Evolutionary conservation across 2,797 vertebrate species (phyloP).

Genomic region (Hypotaenidia okinawae): DNA sequence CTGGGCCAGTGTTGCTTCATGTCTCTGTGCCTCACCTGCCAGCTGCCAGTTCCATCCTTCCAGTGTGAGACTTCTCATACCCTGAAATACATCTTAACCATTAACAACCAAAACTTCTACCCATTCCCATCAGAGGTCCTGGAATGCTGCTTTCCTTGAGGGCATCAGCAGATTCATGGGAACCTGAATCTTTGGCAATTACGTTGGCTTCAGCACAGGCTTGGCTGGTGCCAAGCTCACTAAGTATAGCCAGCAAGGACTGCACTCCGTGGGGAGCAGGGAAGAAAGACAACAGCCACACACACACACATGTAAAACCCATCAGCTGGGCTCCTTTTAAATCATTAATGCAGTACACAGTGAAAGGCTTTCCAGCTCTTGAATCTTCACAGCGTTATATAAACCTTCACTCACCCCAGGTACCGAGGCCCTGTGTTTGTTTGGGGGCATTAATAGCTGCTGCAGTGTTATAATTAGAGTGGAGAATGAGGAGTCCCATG

Average conservation of each 20-base stretch:
- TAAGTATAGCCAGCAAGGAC: not conserved
- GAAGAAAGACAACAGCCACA: not conserved
- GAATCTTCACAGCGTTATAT: slow-evolving; percentile 33
- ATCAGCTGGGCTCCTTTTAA: slow-evolving; percentile 25
- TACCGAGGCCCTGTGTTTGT: not conserved
- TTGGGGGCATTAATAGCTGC: slow-evolving; percentile 35
- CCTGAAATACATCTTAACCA: accelerated
- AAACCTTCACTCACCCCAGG: slow-evolving; percentile 32
- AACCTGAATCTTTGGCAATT: not conserved
- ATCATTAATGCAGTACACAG: slow-evolving; percentile 20
- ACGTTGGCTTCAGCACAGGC: not conserved
- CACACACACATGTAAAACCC: not conserved
- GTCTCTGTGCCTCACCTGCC: not conserved
- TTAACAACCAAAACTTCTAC: not conserved
- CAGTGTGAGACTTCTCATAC: not conserved
- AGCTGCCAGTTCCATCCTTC: not conserved
- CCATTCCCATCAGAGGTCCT: not conserved
- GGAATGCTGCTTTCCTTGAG: not conserved
- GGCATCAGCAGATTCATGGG: not conserved
- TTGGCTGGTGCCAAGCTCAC: not conserved
- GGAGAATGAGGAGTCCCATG: not conserved
- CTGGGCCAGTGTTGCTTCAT: not conserved
- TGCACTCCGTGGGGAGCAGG: not conserved
- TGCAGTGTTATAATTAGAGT: not conserved
- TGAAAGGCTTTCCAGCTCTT: slow-evolving; percentile 23